Conservation (phyloP, 2,797 vertebrate genomes). For the Trematomus bernacchii region DNA sequence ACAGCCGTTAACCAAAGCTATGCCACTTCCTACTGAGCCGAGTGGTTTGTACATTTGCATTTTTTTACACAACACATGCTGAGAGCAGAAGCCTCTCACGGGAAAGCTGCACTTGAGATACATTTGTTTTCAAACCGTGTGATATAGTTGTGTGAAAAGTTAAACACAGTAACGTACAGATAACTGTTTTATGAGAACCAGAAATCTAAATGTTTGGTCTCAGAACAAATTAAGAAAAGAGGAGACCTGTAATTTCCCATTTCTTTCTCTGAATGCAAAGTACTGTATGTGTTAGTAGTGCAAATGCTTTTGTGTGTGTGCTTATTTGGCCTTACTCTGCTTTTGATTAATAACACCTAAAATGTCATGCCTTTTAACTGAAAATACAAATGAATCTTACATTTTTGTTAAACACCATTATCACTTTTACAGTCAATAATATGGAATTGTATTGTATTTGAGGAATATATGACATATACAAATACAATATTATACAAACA, state of each 20-base stretch:
- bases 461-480: neutral
- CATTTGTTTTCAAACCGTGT: too few species aligned
- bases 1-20: neutral
- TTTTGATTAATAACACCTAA: neutral
- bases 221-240: too few species aligned
- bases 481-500: neutral
- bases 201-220: rapidly evolving
- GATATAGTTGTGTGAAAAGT: too few species aligned
- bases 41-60: neutral
- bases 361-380: neutral
- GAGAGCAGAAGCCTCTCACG: neutral
- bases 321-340: too few species aligned
- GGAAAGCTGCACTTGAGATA: neutral
- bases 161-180: too few species aligned
- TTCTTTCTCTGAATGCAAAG: too few species aligned
- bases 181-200: too few species aligned
- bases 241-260: rapidly evolving
- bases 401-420: too few species aligned
- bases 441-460: neutral
- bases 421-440: neutral
- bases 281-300: too few species aligned
- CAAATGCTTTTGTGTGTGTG: neutral
- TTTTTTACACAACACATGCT: neutral
- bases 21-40: neutral
- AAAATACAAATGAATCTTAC: neutral